Evolutionary conservation across 2,113 vertebrate genomes (phyloP), one percentile per base, ranked within the genome.

Genomic region (Hypomesus transpacificus): DNA sequence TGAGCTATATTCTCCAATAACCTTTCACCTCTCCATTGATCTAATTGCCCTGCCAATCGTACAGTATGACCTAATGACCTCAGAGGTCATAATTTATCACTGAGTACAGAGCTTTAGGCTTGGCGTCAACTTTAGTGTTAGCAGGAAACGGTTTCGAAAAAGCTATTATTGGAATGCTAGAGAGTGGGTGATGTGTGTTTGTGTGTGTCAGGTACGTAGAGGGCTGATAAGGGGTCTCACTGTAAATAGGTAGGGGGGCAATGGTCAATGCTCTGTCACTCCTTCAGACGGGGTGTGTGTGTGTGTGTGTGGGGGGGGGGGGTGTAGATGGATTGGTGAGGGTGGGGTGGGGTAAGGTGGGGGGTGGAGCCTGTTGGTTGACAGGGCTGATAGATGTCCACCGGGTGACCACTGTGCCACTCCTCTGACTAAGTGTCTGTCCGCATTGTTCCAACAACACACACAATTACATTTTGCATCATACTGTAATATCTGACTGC

Each of bases 221-320:
- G 17, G 28, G 28, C 80, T 86, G 87, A 86, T 87, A 88, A 88
- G 82, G 74, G 73, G 81, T 76, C 80, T 75, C 78, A 52, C 31
- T 73, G 75, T 73, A 88, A 77, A 85, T 82, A 84, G 82, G 85
- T 87, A 82, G 28, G 31, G 18, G 18, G 18, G 62, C n/a, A 39
- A 16, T 26, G 16, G 14, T 61, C 59, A 61, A 28, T 26, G 59
- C 59, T 39, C 62, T 64, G 62, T 20, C 62, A 64, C 4, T 64
- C 24, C 31, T 64, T 26, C 31, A 39, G 62, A 61, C 59, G 14
- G 22, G 24, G n/a, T 26, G 24, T 17, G 3, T 9, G 28, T 13
- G 14, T 64, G 31, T 17, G 7, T 62, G 22, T 13, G 16, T 1
- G 16, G 11, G 14, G 9, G 4, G 17, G 28, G 26, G 7, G n/a